Base-by-base conservation (phyloP, 2,888 invertebrate species). In the Omphaloscelis lunosa region DNA sequence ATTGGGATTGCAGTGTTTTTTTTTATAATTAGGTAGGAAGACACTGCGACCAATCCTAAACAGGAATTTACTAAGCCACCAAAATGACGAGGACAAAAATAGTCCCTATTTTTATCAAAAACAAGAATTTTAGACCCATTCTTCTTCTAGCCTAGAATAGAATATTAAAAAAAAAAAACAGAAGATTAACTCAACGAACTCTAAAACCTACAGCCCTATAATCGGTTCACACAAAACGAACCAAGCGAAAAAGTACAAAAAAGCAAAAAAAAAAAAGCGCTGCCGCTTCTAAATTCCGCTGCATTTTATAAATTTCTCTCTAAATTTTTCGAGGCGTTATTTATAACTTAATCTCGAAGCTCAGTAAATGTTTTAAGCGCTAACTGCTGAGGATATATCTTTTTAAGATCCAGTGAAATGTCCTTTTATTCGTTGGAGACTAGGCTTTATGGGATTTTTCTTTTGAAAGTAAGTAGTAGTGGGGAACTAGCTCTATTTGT, bases 271-370 rank as follows among this genome's bases (percentile, higher is more conserved):
- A 67, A 56, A 67, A 62, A 80, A 77, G 71, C 94, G 94, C 95
- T 86, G 11, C 79, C 90, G 88, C 94, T 84, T 86, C 62, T 91
- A 84, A 88, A 89, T 91, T 90, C 82, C 56, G 63, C 90, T 83
- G 82, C 87, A 80, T 84, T 89, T 93, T 94, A 94, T 93, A 94
- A 94, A 94, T 95, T 94, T 93, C 92, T 90, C 94, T 94, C 92
- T 94, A 96, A 95, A 96, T 95, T 96, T 95, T 91, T 93, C 91
- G 90, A 90, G 92, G 91, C 93, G 94, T 96, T 95, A 96, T 96
- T 96, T 96, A 96, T 95, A 94, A 93, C 95, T 95, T 96, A 96
- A 96, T 96, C 96, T 96, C 91, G 91, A 93, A 92, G 93, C 93
- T 91, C 86, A 89, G 94, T 93, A 93, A 95, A 95, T 95, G 95